Evolutionary conservation across 1,140 invertebrate species (phyloP), one percentile per base, ranked within the genome.

Genomic region (Chelonus insularis): DNA sequence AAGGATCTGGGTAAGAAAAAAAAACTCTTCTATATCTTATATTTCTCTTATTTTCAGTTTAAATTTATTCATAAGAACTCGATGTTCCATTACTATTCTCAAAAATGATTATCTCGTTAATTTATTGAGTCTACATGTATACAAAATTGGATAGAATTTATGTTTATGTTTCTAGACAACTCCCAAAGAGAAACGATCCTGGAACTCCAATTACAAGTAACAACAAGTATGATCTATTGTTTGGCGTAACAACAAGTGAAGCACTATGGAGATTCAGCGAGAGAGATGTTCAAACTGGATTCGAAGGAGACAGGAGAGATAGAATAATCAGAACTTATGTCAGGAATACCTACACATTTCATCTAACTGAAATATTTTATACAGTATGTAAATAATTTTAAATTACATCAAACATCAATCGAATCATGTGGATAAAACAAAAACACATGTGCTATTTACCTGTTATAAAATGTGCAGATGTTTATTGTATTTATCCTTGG

Each of bases 331-430:
- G 96, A 65, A 97, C 95, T 6, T 94, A 98, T 72, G 91, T 95
- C 11, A 85, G 96, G 51, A 98, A 98, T 78, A 88, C 94, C 25
- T 97, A 95, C 82, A 91, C 88, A 58, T 97, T 94, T 81, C 96
- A 98, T 78, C 85, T 97, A 64, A 95, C 94, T 70, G 96, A 99
- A 80, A 97, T 99, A 76, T 96, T 96, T 81, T 95, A 96, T 71
- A 97, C 96, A 36, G 89, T 91, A 63, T 80, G 81, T 74, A 12
- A 1, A 58, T 25, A 20, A 8, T 21, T 37, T 48, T 29, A 4
- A 29, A 29, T 29, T 29, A 29, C 25, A 4, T 3, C 25, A 4
- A 29, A 29, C 25, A 3, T 3, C 43, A 16, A 7, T 29, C 43
- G 4, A n/a, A n/a, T 11, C 37, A 8, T 41, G 8, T 14, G 12